Evolutionary conservation across 2,888 invertebrate genomes (phyloP), one percentile per base, ranked within the genome.

Genomic region (Spilarctia lutea): DNA sequence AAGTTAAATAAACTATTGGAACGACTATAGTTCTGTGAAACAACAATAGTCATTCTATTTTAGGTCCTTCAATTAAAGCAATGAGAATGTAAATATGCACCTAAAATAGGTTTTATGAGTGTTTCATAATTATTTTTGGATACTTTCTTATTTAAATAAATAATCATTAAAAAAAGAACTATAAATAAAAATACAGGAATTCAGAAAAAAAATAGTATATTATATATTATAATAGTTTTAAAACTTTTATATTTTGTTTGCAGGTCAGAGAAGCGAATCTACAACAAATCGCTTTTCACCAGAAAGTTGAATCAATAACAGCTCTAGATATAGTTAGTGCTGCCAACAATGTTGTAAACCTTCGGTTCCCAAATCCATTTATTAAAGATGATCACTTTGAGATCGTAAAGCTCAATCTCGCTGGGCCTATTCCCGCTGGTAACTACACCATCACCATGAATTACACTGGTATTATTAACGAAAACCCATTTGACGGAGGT

Each of bases 401-500:
- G 35, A 52, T 69, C 33, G 8, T 56, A 48, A 30, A 35, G 18
- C 33, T 69, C 24, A 69, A 69, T 10, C 35, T 56, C n/a, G 69
- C 69, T 35, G 24, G 35, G 3, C 52, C 56, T 39, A 56, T 56
- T 24, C 52, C 48, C 1, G n/a, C n/a, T 39, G 69, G 69, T 39
- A 69, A 48, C 39, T 65, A 35, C 35, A 52, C 39, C 20, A 35
- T 48, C 63, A 71, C 63, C 63, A 20, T 63, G 39, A 24, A 63
- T 20, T 71, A 63, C 27, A 39, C 52, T 30, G 71, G 60, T 0
- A 42, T 39, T 35, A 56, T 69, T 13, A 56, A 56, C 10, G 24
- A 35, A 2, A 69, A 69, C n/a, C 69, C 69, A 11, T 69, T 35
- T 56, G 69, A 69, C n/a, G 69, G 56, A 18, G 69, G 69, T n/a